phyloP scores from a whole-genome alignment of 2,888 invertebrate genomes.

The Cheilosia urbana region DNA sequence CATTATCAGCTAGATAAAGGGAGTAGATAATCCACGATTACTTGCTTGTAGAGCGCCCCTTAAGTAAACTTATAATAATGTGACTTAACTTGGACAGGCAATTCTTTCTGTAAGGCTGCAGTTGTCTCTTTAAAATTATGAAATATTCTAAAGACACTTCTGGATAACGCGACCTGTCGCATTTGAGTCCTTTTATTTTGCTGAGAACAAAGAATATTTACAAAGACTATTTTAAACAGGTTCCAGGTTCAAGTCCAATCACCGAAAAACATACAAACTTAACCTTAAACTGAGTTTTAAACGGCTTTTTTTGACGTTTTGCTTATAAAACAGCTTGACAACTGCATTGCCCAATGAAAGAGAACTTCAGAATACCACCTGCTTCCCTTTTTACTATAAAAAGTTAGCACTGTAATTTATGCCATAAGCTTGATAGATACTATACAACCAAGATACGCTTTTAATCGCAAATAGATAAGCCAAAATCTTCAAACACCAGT shows the following conservation, averaged over 20 bases:
- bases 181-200: no score
- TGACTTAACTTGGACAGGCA: constrained; percentile 21
- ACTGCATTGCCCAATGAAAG: background rate
- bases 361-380: background rate
- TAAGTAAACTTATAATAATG: background rate
- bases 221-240: no score
- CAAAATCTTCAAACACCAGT: constrained; percentile 39
- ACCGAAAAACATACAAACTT: no score
- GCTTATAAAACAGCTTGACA: no score
- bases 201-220: no score
- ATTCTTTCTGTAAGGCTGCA: background rate
- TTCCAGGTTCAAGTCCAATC: no score
- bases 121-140: no score
- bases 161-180: no score
- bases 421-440: constrained; percentile 25
- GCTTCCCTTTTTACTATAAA: background rate
- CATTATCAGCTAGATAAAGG: constrained; percentile 14
- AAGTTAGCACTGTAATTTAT: constrained; percentile 1
- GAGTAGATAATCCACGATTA: constrained; percentile 13
- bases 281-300: no score
- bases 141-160: no score
- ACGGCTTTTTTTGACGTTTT: background rate
- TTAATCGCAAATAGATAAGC: constrained; percentile 65
- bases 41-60: background rate
- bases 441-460: constrained; percentile 15